These are phyloP conservation scores for Tethya wilhelma DNA, from an alignment of 37 sponge, comb jelly and placozoan species.

Conservation along the genomic window DNA sequence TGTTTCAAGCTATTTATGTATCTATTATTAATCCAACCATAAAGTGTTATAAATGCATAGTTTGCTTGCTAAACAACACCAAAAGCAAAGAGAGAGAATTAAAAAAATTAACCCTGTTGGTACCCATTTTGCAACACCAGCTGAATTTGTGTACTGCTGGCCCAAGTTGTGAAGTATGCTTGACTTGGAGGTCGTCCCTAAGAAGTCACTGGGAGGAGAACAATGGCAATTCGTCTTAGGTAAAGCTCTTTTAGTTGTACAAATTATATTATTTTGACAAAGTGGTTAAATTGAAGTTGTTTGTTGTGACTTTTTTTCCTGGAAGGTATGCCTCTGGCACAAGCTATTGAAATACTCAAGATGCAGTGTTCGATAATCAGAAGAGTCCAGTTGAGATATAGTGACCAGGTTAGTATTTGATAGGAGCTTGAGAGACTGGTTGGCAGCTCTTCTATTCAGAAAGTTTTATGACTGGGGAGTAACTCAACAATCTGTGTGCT, in stretches of 20 bases:
- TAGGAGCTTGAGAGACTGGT: neutral
- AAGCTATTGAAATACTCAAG: constrained; percentile 77
- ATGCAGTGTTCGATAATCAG: constrained; percentile 52
- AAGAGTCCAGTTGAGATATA: constrained; percentile 73
- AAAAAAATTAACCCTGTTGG: too few species aligned
- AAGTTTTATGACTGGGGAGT: too few species aligned
- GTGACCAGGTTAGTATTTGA: constrained; percentile 65
- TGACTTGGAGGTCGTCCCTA: constrained; percentile 92
- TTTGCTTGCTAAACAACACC: too few species aligned
- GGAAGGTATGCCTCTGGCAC: constrained; percentile 79
- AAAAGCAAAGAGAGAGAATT: too few species aligned
- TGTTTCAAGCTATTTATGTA: too few species aligned
- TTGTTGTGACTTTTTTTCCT: neutral
- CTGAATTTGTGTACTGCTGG: too few species aligned
- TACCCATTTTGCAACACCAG: too few species aligned
- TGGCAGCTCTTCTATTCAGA: too few species aligned
- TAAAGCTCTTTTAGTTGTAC: constrained; percentile 4
- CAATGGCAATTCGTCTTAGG: constrained; percentile 92
- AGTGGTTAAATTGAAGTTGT: neutral
- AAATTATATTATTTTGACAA: neutral
- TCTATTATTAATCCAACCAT: neutral
- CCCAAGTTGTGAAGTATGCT: too few species aligned
- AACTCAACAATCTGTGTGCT: too few species aligned
- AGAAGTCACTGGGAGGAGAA: constrained; percentile 74
- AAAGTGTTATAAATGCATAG: too few species aligned